Base-by-base conservation (phyloP, 2,888 invertebrate species). In the Drosophila pullipes region DNA sequence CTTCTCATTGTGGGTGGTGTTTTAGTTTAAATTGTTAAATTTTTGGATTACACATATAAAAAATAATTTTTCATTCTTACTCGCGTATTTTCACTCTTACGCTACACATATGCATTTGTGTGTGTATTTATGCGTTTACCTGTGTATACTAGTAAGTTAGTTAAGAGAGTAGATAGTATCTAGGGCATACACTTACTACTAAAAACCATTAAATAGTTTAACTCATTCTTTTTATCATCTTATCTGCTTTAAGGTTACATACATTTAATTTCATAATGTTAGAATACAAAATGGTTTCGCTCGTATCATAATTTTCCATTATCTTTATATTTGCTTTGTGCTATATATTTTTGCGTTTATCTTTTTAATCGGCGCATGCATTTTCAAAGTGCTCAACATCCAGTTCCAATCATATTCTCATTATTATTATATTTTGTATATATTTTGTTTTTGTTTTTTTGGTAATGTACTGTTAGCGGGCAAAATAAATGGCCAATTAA, bases 1-100 rank as follows among this genome's bases (percentile, higher is more conserved):
- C 55, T 74, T 62, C 39, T 63, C 68, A 66, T 67, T 76, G 69
- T 66, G 78, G 76, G 70, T 77, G 70, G 78, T 77, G 67, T 70
- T 81, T 78, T 78, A 76, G 73, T 68, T 82, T 55, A 33, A 74
- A 52, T 78, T 72, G 37, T 65, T 78, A 82, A 85, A 87, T 76
- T 83, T 82, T 85, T 87, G 85, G 64, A 72, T 74, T 85, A 82
- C 83, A 84, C 84, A 85, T 85, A 85, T 84, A 85, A 87, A 85
- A 85, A 85, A 85, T 87, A 74, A 71, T 79, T 59, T 47, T 66
- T 71, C 55, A 54, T 41, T 64, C 68, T 72, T 53, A 61, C 25
- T 66, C 35, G 71, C 69, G 67, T 61, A 25, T 37, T 60, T 63
- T 47, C 47, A 47, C 28, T 53, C 53, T 76, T 63, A 69, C 73